phyloP scores from a whole-genome alignment of 2,888 invertebrate genomes.

The Dynastes tityus region DNA sequence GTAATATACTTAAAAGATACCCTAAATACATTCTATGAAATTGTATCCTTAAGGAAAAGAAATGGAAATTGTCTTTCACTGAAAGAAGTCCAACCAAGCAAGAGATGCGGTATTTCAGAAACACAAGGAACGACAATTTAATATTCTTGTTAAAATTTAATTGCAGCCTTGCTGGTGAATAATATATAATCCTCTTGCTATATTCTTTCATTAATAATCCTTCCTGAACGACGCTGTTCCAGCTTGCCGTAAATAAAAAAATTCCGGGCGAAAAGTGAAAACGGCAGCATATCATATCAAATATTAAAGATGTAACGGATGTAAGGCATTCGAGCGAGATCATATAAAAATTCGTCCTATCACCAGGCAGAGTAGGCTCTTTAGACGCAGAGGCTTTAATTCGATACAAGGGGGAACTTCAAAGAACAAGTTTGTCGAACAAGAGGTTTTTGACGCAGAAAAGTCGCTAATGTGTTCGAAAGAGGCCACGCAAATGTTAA shows the following conservation, averaged over 20 bases:
- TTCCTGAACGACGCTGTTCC: no score
- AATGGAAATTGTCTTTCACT: no score
- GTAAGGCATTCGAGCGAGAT: not conserved
- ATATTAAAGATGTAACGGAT: not conserved
- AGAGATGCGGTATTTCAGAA: no score
- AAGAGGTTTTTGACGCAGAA: not conserved
- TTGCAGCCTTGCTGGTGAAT: no score
- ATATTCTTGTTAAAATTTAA: no score
- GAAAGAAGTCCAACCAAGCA: no score
- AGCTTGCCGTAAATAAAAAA: not conserved
- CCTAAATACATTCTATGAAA: no score
- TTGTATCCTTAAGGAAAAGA: no score
- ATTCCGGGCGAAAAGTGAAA: not conserved
- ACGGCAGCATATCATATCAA: not conserved
- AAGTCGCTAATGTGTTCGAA: not conserved
- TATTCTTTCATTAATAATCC: no score
- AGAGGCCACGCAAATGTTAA: not conserved
- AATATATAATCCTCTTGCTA: no score
- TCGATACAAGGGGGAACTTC: conserved; percentile 12
- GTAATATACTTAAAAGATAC: no score
- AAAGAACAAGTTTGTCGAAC: conserved; percentile 12
- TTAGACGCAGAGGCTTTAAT: not conserved
- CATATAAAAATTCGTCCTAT: not conserved
- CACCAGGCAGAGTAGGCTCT: not conserved
- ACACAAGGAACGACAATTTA: no score